These are phyloP conservation scores for Xenopus borealis DNA, from an alignment of 2,113 vertebrate genomes.

Conservation along the genomic window DNA sequence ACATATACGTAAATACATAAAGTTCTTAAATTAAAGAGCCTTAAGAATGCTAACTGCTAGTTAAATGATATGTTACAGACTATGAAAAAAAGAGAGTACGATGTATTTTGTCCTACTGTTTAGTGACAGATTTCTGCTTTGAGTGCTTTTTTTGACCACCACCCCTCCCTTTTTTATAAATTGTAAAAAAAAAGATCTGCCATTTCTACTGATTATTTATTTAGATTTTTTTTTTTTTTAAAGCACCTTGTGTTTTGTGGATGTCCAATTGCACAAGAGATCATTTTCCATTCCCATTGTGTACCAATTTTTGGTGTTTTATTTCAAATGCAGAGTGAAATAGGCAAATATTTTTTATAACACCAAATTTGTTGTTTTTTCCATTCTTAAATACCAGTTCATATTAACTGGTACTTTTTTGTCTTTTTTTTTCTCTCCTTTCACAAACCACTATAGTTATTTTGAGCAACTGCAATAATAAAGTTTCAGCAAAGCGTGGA, in stretches of 20 bases:
- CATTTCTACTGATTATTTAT: slow-evolving; percentile 73
- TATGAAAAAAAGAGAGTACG: slow-evolving; percentile 30
- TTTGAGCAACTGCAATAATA: slow-evolving; percentile 9
- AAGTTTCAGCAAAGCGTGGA: slow-evolving; percentile 23
- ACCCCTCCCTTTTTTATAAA: background rate
- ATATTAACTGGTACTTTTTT: background rate
- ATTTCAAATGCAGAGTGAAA: background rate
- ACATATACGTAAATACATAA: slow-evolving; percentile 64
- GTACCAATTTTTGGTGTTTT: background rate
- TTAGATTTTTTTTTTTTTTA: slow-evolving; percentile 52
- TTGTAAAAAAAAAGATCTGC: slow-evolving; percentile 39
- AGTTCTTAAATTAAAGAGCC: slow-evolving; percentile 61
- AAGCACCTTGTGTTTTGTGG: slow-evolving; percentile 64
- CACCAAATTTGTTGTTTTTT: no score
- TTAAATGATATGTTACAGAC: slow-evolving; percentile 49
- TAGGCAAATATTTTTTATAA: background rate
- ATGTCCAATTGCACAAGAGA: slow-evolving; percentile 29
- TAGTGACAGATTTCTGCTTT: background rate
- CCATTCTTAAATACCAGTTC: background rate
- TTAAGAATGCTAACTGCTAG: slow-evolving; percentile 62
- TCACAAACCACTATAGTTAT: slow-evolving; percentile 41
- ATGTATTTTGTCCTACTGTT: slow-evolving; percentile 54
- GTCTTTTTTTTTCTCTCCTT: background rate
- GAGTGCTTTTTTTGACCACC: background rate
- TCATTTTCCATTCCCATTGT: slow-evolving; percentile 37